Conservation (phyloP, 2,113 vertebrate genomes). For the Vombatus ursinus region DNA sequence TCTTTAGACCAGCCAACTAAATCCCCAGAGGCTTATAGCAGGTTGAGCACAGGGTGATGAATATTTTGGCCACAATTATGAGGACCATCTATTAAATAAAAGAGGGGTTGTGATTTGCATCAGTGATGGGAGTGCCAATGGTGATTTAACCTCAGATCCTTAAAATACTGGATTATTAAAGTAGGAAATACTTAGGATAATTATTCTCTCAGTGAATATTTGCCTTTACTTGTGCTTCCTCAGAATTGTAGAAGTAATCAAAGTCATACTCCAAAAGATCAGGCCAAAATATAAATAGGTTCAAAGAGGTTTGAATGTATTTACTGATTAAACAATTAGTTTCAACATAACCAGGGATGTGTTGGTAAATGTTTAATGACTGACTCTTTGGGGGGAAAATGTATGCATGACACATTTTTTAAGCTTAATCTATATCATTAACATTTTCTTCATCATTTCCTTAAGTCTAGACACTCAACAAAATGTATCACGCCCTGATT, state of each 20-base stretch:
- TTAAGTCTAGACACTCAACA: background rate
- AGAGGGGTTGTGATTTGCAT: background rate
- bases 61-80: background rate
- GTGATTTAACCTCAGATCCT: background rate
- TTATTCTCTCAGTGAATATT: background rate
- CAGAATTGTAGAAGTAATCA: background rate
- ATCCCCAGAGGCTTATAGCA: background rate
- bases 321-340: background rate
- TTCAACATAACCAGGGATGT: background rate
- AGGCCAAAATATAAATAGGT: background rate
- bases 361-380: background rate
- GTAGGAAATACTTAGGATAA: background rate
- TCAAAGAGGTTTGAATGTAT: background rate
- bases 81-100: background rate
- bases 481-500: background rate
- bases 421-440: background rate
- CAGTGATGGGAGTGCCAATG: background rate
- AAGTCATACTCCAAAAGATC: background rate
- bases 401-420: background rate
- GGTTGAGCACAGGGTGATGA: background rate
- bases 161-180: too few species aligned
- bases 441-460: background rate
- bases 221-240: background rate
- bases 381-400: background rate
- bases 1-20: background rate